Conservation (phyloP, 2,888 invertebrate species). For the Alloplasta piceator region DNA sequence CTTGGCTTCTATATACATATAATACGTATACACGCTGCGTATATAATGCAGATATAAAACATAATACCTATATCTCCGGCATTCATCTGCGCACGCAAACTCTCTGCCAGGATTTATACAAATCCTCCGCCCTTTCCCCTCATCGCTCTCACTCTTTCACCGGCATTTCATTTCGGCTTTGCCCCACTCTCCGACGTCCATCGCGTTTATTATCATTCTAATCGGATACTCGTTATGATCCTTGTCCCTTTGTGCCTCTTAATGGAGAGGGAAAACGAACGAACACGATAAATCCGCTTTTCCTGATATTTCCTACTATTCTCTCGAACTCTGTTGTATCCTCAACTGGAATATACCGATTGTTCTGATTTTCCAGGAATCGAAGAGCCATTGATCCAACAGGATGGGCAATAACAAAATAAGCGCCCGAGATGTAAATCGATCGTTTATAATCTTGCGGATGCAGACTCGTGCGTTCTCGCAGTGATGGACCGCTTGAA, state of each 20-base stretch:
- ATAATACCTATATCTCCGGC: slow-evolving; percentile 27
- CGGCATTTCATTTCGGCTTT: slow-evolving; percentile 32
- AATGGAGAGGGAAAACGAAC: slow-evolving; percentile 1
- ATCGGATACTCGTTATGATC: slow-evolving; percentile 49
- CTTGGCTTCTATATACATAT: slow-evolving; percentile 40
- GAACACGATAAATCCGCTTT: slow-evolving; percentile 47
- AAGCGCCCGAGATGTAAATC: not conserved
- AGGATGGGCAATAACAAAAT: not conserved
- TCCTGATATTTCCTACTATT: slow-evolving; percentile 22
- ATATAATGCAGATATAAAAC: slow-evolving; percentile 29
- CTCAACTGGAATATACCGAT: slow-evolving; percentile 18
- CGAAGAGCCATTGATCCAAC: not conserved
- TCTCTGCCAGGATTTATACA: slow-evolving; percentile 36
- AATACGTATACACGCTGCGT: slow-evolving; percentile 21
- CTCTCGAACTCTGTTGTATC: slow-evolving; percentile 5
- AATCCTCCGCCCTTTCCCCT: slow-evolving; percentile 29
- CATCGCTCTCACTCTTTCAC: slow-evolving; percentile 4
- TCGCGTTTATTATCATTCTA: slow-evolving; percentile 53
- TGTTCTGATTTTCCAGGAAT: not conserved
- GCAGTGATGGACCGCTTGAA: too few relatives aligned
- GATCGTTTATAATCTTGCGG: not conserved
- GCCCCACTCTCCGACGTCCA: not conserved
- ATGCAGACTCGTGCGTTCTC: not conserved
- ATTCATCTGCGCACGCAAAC: slow-evolving; percentile 48
- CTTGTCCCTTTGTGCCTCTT: slow-evolving; percentile 26